Base-by-base conservation (phyloP, 2,888 invertebrate genomes). In the Carcina quercana region DNA sequence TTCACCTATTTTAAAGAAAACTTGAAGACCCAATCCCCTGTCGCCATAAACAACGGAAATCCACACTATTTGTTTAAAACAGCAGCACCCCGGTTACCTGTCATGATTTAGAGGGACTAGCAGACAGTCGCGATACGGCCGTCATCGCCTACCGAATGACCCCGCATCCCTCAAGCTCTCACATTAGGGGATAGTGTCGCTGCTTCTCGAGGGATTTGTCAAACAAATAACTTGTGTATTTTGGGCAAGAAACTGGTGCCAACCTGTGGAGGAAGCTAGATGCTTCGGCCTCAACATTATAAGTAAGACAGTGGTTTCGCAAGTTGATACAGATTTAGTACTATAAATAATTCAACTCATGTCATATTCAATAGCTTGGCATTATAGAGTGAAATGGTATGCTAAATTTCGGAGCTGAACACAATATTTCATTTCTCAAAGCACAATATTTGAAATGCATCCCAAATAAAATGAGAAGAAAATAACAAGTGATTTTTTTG, bases 101-200 rank as follows among this genome's bases (percentile, higher is more conserved):
- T 53, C 71, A 80, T 84, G 83, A 85, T 83, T 78, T 83, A 84
- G 57, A 50, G 55, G 24, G 10, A 17, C 68, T 60, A 59, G 51
- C 64, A 69, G 62, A 66, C 63, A 61, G 49, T 53, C 53, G 62
- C 69, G 76, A 78, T 78, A 80, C 72, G 61, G 68, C 59, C 68
- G 62, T 83, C 84, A 78, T 80, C 84, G 79, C 84, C 80, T 79
- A 49, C 40, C 48, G 53, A 80, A 85, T 83, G 83, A 78, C 82
- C 82, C 73, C 56, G 53, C 74, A 85, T 84, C 72, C 70, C 67
- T 84, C 83, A 79, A 64, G 69, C 65, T 66, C 45, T 67, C 76
- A 79, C 80, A 82, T 76, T 78, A 71, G 50, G 59, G 64, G 68
- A 67, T 61, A 30, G 29, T 30, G 22, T 28, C 17, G 25, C 17